Base-by-base conservation (phyloP, 1,140 invertebrate species). In the Phenacoccus solenopsis region DNA sequence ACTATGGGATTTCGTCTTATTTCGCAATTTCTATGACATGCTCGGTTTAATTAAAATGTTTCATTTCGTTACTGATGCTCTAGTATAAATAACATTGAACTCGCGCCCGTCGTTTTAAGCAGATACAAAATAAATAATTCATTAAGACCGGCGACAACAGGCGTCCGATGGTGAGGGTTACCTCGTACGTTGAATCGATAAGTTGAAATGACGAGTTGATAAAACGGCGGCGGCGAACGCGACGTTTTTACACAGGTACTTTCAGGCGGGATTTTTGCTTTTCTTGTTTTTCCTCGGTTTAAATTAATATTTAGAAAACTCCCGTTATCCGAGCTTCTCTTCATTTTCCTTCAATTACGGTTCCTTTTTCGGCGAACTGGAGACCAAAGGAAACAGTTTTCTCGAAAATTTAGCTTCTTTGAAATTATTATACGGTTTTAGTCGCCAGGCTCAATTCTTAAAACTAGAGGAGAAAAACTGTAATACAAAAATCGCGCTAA, bases 111-210 rank as follows among this genome's bases (percentile, higher is more conserved):
- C 38, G 20, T 49, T 49, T 49, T 49, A 49, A 49, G 16, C 38
- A 49, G 38, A 49, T 49, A 49, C 38, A 49, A 49, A 49, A 49
- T 49, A 49, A 49, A 49, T 49, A 49, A 49, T 49, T 49, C 38
- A 49, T 49, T 49, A 49, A 49, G 38, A 49, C 13, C n/a, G 20
- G 38, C 13, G 38, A 4, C 16, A 49, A n/a, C 4, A 4, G 2
- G 38, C 13, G 38, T 3, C 3, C n/a, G n/a, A 49, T 10, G 16
- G 38, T 49, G 13, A n/a, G 38, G 20, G 38, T 49, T 49, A n/a
- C 38, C 38, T n/a, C n/a, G n/a, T n/a, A n/a, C n/a, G n/a, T n/a
- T n/a, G 38, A 49, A 49, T 49, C 38, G 20, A 49, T 49, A 49
- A 49, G 38, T 49, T n/a, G 38, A 49, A 49, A 49, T 49, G 38